Conservation (phyloP, 1,140 invertebrate genomes). For the Bombus ignitus region DNA sequence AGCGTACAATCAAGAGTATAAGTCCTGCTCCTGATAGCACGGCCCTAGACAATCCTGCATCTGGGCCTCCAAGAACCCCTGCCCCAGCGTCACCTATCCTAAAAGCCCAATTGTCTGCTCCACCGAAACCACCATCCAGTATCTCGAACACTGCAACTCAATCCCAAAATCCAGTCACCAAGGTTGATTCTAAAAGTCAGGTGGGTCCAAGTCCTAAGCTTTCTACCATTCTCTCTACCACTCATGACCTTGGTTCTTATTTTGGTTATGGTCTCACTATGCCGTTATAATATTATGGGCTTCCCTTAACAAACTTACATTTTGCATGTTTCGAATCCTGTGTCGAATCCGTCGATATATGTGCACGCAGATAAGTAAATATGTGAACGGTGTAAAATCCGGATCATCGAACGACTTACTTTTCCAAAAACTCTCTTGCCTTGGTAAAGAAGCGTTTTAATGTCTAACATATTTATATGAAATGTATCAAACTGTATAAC, state of each 20-base stretch:
- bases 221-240: slow-evolving; percentile 68
- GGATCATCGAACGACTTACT: not conserved
- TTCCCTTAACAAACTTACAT: slow-evolving; percentile 50
- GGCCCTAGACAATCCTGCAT: slow-evolving; percentile 73
- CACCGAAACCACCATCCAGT: slow-evolving; percentile 84
- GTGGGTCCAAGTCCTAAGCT: slow-evolving; percentile 83
- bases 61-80: slow-evolving; percentile 71
- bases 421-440: not conserved
- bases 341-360: slow-evolving; percentile 22
- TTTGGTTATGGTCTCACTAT: slow-evolving; percentile 60
- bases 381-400: not conserved
- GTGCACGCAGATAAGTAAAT: slow-evolving; percentile 28
- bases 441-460: not conserved
- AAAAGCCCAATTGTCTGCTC: slow-evolving; percentile 89
- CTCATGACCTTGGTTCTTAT: slow-evolving; percentile 70
- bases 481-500: not conserved
- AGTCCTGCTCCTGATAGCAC: slow-evolving; percentile 76
- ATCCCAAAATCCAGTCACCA: slow-evolving; percentile 80
- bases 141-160: slow-evolving; percentile 70
- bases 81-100: slow-evolving; percentile 88
- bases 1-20: slow-evolving; percentile 80
- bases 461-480: not conserved
- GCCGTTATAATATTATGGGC: slow-evolving; percentile 60
- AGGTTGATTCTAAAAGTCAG: slow-evolving; percentile 85
- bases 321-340: slow-evolving; percentile 54